phyloP scores from a whole-genome alignment of 2,797 vertebrate genomes.

The Smutsia temminckii region DNA sequence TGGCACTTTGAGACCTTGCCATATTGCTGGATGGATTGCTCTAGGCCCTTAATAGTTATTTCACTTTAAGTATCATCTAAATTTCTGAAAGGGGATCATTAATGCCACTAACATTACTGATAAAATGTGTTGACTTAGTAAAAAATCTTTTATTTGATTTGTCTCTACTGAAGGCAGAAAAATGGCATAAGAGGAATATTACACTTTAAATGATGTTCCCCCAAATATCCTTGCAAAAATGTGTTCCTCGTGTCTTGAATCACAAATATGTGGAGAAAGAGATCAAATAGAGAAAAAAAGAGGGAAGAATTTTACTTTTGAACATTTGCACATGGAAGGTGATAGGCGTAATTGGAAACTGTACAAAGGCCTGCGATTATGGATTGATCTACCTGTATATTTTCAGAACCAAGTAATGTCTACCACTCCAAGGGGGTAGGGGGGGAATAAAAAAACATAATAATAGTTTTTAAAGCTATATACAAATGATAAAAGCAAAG shows the following conservation, averaged over 20 bases:
- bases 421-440: slow-evolving; percentile 78
- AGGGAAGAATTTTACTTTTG: slow-evolving; percentile 70
- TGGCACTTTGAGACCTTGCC: background rate
- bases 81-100: background rate
- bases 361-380: slow-evolving; percentile 71
- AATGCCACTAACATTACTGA: background rate
- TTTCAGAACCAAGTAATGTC: slow-evolving; percentile 83
- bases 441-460: slow-evolving; percentile 38
- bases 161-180: background rate
- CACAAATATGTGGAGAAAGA: slow-evolving; percentile 63
- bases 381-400: slow-evolving; percentile 86
- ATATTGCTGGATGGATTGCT: background rate
- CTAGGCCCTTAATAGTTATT: background rate
- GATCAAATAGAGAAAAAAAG: slow-evolving; percentile 71
- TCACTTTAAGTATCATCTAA: background rate
- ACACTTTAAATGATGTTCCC: background rate
- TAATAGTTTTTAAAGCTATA: slow-evolving; percentile 83
- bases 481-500: slow-evolving; percentile 88
- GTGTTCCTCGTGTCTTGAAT: slow-evolving; percentile 49
- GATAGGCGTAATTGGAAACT: slow-evolving; percentile 72
- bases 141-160: background rate
- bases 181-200: background rate
- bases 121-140: background rate
- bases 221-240: slow-evolving; percentile 58
- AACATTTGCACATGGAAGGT: slow-evolving; percentile 75